Evolutionary conservation across 92 coral and sea anemone genomes (phyloP), one percentile per base, ranked within the genome.

Genomic region (Meandrina meandrites): DNA sequence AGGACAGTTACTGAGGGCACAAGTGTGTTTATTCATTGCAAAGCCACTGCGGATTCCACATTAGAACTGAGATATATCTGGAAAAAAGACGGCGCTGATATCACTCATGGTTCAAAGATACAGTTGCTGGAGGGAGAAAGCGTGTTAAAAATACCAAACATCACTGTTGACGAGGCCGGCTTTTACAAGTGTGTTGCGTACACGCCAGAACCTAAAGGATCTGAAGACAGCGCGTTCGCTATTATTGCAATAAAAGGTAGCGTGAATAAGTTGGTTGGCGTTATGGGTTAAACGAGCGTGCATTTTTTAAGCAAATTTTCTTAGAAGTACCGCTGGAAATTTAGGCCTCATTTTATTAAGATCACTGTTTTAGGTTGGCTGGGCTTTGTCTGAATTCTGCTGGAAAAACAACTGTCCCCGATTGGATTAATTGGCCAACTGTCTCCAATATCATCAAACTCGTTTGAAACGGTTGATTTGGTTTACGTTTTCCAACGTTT

Each of bases 101-200:
- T 94, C 31, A 77, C 77, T 15, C 81, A 72, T 32, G 66, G 19
- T 28, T 32, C 79, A 10, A 86, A 88, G 6, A 73, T 89, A 2
- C 34, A 75, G 28, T 94, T 95, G 98, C 37, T 77, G 18, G 91
- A 62, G 18, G 78, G 75, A 37, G 77, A 48, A 71, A 83, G 80
- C 4, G 75, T 92, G 21, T 75, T 94, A 22, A 81, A 53, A 56
- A 81, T 94, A 21, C 66, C 48, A 16, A 53, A 86, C n/a, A 90
- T 92, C 1, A 79, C 77, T n/a, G 54, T 87, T 42, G 40, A 90
- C 36, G 97, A 96, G 56, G 93, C 93, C 70, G 99, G 98, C 7
- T 76, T 76, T 27, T 96, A 96, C 89, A 94, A 92, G 1, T 96
- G 99, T 57, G 87, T 95, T 40, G 97, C 93, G 24, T 95, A 72